Evolutionary conservation across 2,113 vertebrate species (phyloP).

Genomic region (Phaethon lepturus): DNA sequence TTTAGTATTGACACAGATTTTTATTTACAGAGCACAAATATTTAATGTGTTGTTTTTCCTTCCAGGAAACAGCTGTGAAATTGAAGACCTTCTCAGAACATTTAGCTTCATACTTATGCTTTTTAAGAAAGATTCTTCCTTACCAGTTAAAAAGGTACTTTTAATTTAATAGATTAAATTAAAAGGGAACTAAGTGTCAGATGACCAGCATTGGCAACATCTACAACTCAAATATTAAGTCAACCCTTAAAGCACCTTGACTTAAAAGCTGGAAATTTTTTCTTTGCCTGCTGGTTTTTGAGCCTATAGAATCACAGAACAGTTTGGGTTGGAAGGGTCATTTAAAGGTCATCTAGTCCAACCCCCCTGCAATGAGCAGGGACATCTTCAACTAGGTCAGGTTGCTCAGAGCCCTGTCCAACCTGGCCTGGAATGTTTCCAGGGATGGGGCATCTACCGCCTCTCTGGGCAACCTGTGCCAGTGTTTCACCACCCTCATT

Average conservation of each 20-base stretch:
- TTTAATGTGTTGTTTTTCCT: neutral
- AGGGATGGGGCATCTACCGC: no score
- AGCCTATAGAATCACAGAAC: neutral
- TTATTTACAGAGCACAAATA: neutral
- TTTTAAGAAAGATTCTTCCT: conserved; percentile 96
- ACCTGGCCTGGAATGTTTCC: no score
- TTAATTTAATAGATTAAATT: neutral
- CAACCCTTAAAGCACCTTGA: neutral
- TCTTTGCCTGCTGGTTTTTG: neutral
- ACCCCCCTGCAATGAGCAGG: no score
- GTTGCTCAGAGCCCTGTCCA: no score
- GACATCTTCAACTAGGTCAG: no score
- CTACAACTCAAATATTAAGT: neutral
- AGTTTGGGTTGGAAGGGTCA: no score
- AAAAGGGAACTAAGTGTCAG: neutral
- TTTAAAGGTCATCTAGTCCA: no score
- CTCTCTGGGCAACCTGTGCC: no score
- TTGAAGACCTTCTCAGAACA: conserved; percentile 90
- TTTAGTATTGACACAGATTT: neutral
- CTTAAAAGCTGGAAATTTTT: neutral
- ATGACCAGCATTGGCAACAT: neutral
- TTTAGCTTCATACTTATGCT: conserved; percentile 88
- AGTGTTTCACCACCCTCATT: no score
- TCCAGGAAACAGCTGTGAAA: conserved; percentile 92
- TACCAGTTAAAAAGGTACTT: conserved; percentile 97